Percentiles rank a stretch among this genome's conserved stretches.
These are phyloP conservation scores for Gouania willdenowi DNA, from an alignment of 2,797 vertebrate genomes.

Conservation along the genomic window DNA sequence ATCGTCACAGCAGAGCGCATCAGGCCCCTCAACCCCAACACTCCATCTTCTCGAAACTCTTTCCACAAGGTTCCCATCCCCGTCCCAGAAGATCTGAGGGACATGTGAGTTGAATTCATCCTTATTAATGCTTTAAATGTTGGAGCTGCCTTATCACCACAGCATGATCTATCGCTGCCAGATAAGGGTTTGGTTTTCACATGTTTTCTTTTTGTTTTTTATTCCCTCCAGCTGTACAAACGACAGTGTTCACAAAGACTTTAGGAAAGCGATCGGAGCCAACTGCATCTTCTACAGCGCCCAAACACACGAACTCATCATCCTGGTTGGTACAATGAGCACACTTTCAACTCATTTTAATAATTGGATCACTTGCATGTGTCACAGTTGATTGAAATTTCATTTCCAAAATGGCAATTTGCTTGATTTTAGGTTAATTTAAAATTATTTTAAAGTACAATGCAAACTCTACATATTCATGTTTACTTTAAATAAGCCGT, in stretches of 20 bases:
- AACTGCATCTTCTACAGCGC: constrained; percentile 87
- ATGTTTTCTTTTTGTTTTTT: constrained; percentile 38
- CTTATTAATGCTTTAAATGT: too few species aligned
- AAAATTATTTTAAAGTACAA: too few species aligned
- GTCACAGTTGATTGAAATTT: too few species aligned
- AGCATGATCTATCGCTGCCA: background rate
- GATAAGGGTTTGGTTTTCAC: constrained; percentile 13
- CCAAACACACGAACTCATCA: constrained; percentile 82
- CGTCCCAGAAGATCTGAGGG: constrained; percentile 86
- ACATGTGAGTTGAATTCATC: constrained; percentile 87
- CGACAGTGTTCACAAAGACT: constrained; percentile 89
- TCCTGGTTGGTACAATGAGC: constrained; percentile 77
- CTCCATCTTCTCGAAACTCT: constrained; percentile 79
- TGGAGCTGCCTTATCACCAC: too few species aligned
- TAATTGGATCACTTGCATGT: too few species aligned
- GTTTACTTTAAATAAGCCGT: too few species aligned
- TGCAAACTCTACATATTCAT: too few species aligned
- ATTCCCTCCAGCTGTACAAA: constrained; percentile 80
- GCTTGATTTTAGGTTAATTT: too few species aligned
- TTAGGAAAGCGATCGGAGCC: constrained; percentile 90
- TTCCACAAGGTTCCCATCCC: constrained; percentile 87
- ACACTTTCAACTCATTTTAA: background rate
- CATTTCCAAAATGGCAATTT: too few species aligned
- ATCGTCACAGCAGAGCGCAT: constrained; percentile 90
- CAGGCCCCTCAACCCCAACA: constrained; percentile 88